Conservation (phyloP, 2,113 vertebrate species). For the Peromyscus maniculatus region DNA sequence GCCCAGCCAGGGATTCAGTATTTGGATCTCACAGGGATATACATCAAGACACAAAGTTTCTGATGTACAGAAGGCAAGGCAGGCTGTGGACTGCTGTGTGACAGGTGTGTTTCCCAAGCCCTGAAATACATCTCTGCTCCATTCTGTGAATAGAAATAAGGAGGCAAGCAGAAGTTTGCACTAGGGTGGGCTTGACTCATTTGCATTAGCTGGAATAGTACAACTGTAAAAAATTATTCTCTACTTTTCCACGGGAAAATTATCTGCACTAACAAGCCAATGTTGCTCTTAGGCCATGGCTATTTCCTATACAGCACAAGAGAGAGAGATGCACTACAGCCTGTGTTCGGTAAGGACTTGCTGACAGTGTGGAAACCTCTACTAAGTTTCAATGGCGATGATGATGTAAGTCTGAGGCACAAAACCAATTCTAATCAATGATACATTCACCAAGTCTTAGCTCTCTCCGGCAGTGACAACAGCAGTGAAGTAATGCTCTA, state of each 20-base stretch:
- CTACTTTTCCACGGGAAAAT: background rate
- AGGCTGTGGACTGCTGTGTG: background rate
- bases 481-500: background rate
- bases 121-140: background rate
- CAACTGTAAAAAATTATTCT: background rate
- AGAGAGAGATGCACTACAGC: rapidly evolving
- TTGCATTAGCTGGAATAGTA: background rate
- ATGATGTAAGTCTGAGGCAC: background rate
- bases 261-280: background rate
- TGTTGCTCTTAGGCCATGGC: background rate
- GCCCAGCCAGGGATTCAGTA: background rate
- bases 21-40: background rate
- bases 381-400: background rate
- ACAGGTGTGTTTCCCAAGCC: background rate
- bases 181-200: background rate
- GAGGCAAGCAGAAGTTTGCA: background rate
- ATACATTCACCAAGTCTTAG: background rate
- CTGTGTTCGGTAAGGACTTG: background rate
- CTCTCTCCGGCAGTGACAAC: background rate
- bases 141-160: background rate
- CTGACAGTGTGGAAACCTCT: rapidly evolving
- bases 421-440: background rate
- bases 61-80: background rate
- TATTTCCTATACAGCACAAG: background rate
- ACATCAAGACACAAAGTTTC: background rate